Evolutionary conservation across 2,888 invertebrate genomes (phyloP), one percentile per base, ranked within the genome.

Genomic region (Ramazzottius varieornatus): DNA sequence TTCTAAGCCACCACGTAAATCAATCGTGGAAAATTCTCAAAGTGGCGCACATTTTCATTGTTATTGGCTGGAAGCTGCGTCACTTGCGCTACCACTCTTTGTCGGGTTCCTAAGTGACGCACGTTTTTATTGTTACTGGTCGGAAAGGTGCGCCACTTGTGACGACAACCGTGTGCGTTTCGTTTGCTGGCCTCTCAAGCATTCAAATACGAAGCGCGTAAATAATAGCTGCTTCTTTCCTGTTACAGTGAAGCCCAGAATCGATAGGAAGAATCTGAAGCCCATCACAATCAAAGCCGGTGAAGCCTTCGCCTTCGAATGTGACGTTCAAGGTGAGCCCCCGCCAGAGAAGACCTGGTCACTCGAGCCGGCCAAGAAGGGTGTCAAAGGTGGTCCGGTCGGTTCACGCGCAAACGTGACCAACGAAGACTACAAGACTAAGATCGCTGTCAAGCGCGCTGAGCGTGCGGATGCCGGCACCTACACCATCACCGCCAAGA

Each of bases 281-380:
- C 86, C 88, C 73, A 76, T 89, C 1, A 82, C 82, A 1, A 84
- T 93, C 54, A 92, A 93, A 77, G 84, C 86, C 68, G 92, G 92
- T 46, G 83, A 92, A 63, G 86, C 87, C 0, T 83, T 92, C 63
- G 84, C 83, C 32, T 78, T 94, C 67, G 90, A 92, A 75, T 82
- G 93, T 33, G 86, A 88, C 72, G 84, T 90, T 64, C 84, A 85
- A 73, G 94, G 93, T 68, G 93, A 94, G 78, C 94, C 94, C 4
- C 88, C 88, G 4, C 76, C 77, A 13, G 72, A 71, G 24, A 74
- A 72, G 34, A 70, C 66, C 20, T 78, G 78, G 78, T 70, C 64
- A 46, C 64, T 66, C 32, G 66, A 67, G 1, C 46, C 46, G 34
- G 46, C 65, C 2, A 65, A 65, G 32, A 66, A 66, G 29, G 33